Evolutionary conservation across 2,797 vertebrate genomes (phyloP), one percentile per base, ranked within the genome.

Genomic region (Podarcis siculus): DNA sequence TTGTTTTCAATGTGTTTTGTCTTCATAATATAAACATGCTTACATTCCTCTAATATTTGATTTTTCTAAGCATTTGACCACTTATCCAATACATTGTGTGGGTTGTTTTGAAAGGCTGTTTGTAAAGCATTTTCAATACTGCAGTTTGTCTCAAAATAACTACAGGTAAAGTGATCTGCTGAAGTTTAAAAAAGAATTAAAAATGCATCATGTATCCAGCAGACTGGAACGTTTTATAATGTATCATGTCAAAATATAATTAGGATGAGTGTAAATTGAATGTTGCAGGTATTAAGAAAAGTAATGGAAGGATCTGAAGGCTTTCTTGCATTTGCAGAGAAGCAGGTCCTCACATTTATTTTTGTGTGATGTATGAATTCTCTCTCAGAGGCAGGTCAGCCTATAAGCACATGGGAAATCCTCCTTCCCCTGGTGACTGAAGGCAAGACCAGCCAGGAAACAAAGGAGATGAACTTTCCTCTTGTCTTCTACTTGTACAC

Each of bases 201-300:
- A 83, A 4, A 25, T 91, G 30, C 0, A 1, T 23, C 5, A 75
- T 5, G 0, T 64, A 30, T 5, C 19, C 7, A 87, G 66, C 83
- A 67, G 81, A 5, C 27, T 79, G 82, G 61, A 88, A 45, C 15
- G 81, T 61, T 92, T 93, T 42, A 8, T 25, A 35, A 21, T n/a
- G 13, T 3, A 75, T 61, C 1, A 27, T 85, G 32, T 10, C 79
- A 55, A 45, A 87, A 0, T 23, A 69, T 0, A 0, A 15, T 73
- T 91, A 82, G 27, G 35, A 82, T 45, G 15, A 75, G 21, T 27
- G 10, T 73, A 84, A 84, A 84, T 32, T 73, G 82, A 83, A 83
- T 73, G 27, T 73, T 55, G 45, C 82, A 55, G 21, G 69, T 83
- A 83, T 72, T 55, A 23, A 49, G 67, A 55, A 73, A 83, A 27